Evolutionary conservation across 2,888 invertebrate genomes (phyloP), one percentile per base, ranked within the genome.

Genomic region (Lasioglossum vierecki): DNA sequence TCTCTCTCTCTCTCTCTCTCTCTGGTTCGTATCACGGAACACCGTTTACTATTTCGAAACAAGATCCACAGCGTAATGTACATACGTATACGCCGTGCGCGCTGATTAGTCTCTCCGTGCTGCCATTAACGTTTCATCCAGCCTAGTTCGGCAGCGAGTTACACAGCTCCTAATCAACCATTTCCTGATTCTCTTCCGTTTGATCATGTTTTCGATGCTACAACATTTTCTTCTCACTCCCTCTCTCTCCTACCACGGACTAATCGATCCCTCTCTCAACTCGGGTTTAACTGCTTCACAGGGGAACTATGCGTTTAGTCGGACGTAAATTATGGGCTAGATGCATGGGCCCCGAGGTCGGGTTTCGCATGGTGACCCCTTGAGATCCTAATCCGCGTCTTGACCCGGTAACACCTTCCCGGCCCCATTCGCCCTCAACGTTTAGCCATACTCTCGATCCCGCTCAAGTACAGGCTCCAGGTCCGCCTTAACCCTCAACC

Each of bases 351-450:
- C 68, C 68, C 66, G 30, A 60, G 77, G 35, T 75, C 73, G 80
- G 66, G 83, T 53, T 83, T 79, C 83, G 80, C 87, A 70, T 79
- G 85, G 78, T 83, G 86, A 77, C 87, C 87, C 74, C 76, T 76
- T 35, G 74, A 83, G 87, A 86, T 86, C 87, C 72, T 86, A 87
- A 87, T 87, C 87, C 80, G 70, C 83, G 30, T 83, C 87, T 87
- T 83, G 86, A 87, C 87, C 87, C 86, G 68, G 68, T 76, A 79
- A 68, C 80, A 80, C 87, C 86, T 80, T 76, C 79, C 63, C 78
- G 80, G 80, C 87, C 86, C 73, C 71, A 66, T 83, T 86, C 39
- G 78, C 80, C 57, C 72, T 53, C 8, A 70, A 80, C 76, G 22
- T 49, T 84, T 72, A 41, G 13, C 35, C 71, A 57, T 35, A 75